Base-by-base conservation (phyloP, 2,888 invertebrate species). In the Hemithea aestivaria region DNA sequence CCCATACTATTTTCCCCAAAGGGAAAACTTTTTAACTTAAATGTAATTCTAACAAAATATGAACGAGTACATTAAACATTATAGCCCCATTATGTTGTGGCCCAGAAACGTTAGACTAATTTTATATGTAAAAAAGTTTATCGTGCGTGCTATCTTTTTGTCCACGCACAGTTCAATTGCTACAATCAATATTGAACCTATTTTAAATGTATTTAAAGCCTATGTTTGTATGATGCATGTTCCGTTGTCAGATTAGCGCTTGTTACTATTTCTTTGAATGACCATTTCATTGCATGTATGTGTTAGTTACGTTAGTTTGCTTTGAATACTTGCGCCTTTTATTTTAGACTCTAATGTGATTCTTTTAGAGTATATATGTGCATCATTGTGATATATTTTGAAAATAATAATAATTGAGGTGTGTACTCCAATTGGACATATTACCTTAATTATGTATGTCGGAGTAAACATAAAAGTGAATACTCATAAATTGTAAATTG, bases 271-370 rank as follows among this genome's bases (percentile, higher is more conserved):
- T 58, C 53, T 73, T 73, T 68, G 66, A 71, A 70, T 74, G 62
- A 65, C 60, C 66, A 64, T 66, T 58, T 65, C 68, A 73, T 73
- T 74, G 82, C 82, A 82, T 82, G 81, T 71, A 61, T 57, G 58
- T 78, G 66, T 75, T 51, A 51, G 66, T 75, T 52, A 51, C 52
- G 45, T 41, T 46, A 48, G 38, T 33, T 21, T 48, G 43, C 26
- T 53, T 49, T 49, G 61, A 69, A 68, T 66, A 62, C 61, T 56
- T 62, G 58, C 66, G 70, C 69, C 72, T 67, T 64, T 60, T 51
- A 41, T 49, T 44, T 42, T 24, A 27, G 7, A 10, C 25, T 33
- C 9, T 25, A 36, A 11, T 20, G n/a, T 16, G 4, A 10, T 27
- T 16, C 1, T 27, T 7, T 7, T 16, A 27, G 10, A 10, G 10